These are phyloP conservation scores for Coelopa pilipes DNA, from an alignment of 2,888 invertebrate genomes.

Conservation along the genomic window DNA sequence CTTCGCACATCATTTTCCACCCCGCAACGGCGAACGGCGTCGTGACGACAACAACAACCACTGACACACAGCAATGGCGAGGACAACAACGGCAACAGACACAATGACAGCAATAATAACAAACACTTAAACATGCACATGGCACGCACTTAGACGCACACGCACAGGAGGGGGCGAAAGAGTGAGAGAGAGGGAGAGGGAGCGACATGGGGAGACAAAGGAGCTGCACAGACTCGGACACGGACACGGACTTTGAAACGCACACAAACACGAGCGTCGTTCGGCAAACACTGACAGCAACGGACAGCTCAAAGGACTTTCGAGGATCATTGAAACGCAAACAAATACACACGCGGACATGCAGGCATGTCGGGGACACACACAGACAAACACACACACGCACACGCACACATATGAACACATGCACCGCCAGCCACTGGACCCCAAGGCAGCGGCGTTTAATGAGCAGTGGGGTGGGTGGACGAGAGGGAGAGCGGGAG, in stretches of 20 bases:
- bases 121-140: constrained; percentile 1
- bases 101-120: constrained; percentile 3
- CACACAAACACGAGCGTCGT: constrained; percentile 5
- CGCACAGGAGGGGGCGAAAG: neutral
- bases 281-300: constrained; percentile 4
- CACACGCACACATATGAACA: too few relatives aligned
- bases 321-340: constrained; percentile 31
- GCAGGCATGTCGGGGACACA: neutral
- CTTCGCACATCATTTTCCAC: constrained; percentile 23
- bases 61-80: neutral
- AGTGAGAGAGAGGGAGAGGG: neutral
- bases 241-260: constrained; percentile 6
- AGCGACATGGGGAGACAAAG: too few relatives aligned
- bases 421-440: too few relatives aligned
- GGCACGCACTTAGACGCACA: neutral
- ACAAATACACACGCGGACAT: constrained; percentile 30
- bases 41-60: neutral
- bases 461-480: too few relatives aligned
- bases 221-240: neutral
- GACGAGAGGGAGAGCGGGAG: too few relatives aligned
- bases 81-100: neutral
- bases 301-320: constrained; percentile 7
- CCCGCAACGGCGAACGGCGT: too few relatives aligned
- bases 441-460: too few relatives aligned
- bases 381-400: too few relatives aligned